Base-by-base conservation (phyloP, 1,140 invertebrate genomes). In the Achatina immaculata region DNA sequence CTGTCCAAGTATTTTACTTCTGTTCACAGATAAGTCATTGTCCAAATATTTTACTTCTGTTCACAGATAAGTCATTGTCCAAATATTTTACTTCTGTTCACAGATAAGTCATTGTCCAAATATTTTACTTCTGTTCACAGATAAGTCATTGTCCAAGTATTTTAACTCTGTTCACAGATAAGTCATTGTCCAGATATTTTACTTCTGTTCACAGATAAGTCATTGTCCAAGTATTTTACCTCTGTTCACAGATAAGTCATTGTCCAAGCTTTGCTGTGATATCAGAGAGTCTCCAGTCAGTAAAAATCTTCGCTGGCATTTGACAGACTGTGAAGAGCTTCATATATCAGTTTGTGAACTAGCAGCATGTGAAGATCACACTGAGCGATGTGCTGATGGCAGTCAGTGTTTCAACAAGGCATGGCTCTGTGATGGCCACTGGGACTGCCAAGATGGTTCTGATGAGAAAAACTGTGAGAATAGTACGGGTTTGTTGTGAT, bases 381-480 rank as follows among this genome's bases (percentile, higher is more conserved):
- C 76, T 2, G 28, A 24, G 1, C 58, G 31, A 4, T 78, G 76
- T 68, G 40, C 6, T 43, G 34, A 78, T 36, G 31, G 58, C 24
- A 4, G 14, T 21, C 19, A 62, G 40, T 78, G 76, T 48, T 24
- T 78, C 4, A 48, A 14, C 43, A 55, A 78, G 31, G 42, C 40
- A 2, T 62, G 76, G 76, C 14, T 68, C 1, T 78, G 76, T 68
- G 76, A 78, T 68, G 76, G 76, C 14, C 21, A 42, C 31, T 68
- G 62, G 76, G 76, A 78, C 24, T 78, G 76, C 31, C 45, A 38
- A 38, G 76, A 78, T 48, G 76, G 76, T 28, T 68, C 76, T 14
- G 76, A 78, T 78, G 76, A 78, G 62, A 38, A 9, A 0, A 68
- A 68, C 38, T 78, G 76, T 58, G 28, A 48, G 38, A 48, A 73